These are phyloP conservation scores for Silurus aristotelis DNA, from an alignment of 2,797 vertebrate species.

Conservation along the genomic window DNA sequence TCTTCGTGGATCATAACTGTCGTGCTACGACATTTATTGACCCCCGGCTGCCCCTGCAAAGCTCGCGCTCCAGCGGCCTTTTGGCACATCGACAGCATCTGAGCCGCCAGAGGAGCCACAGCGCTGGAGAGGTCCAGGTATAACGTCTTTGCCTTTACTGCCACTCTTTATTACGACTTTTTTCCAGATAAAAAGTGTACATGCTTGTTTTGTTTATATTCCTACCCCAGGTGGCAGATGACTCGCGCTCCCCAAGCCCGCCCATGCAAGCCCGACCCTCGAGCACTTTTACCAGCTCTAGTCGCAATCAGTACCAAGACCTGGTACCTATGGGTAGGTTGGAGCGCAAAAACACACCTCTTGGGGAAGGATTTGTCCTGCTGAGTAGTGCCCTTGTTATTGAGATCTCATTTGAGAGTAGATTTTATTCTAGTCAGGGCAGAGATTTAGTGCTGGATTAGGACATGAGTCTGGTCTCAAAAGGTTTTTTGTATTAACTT, in stretches of 20 bases:
- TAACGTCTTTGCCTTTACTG: slow-evolving; percentile 16
- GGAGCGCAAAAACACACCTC: neutral
- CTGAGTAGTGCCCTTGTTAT: neutral
- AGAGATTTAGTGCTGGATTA: neutral
- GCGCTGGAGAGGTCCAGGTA: slow-evolving; percentile 89
- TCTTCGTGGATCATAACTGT: slow-evolving; percentile 98
- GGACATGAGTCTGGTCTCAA: neutral
- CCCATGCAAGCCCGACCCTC: slow-evolving; percentile 87
- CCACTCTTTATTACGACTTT: neutral
- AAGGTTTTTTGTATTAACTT: too few species aligned
- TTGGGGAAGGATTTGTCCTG: neutral
- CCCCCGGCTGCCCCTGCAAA: slow-evolving; percentile 93
- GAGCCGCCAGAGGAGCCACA: slow-evolving; percentile 94
- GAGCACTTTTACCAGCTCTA: slow-evolving; percentile 91
- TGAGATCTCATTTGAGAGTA: neutral
- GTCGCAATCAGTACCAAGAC: slow-evolving; percentile 90
- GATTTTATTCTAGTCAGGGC: neutral
- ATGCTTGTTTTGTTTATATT: slow-evolving; percentile 17
- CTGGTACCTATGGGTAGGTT: slow-evolving; percentile 91
- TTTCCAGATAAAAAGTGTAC: neutral
- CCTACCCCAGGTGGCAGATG: slow-evolving; percentile 87
- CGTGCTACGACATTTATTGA: slow-evolving; percentile 97
- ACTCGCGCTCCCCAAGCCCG: slow-evolving; percentile 85
- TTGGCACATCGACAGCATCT: slow-evolving; percentile 93
- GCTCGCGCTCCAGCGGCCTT: slow-evolving; percentile 86